phyloP scores from a whole-genome alignment of 2,113 vertebrate genomes.

The Alethe castanea region DNA sequence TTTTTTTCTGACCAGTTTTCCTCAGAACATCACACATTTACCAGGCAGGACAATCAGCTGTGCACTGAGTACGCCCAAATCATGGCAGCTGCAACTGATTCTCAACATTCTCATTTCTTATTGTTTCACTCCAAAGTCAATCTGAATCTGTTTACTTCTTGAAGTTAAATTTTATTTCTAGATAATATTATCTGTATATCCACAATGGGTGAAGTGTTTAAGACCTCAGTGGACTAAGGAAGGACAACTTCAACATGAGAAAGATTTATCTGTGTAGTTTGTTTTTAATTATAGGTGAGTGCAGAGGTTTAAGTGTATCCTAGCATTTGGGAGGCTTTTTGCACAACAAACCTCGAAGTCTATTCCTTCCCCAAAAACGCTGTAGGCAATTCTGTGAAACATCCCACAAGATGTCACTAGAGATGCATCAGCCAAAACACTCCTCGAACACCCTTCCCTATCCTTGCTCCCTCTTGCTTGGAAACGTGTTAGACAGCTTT shows the following conservation, averaged over 20 bases:
- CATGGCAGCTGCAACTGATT: background rate
- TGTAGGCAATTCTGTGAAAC: background rate
- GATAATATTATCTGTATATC: background rate
- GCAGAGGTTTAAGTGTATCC: background rate
- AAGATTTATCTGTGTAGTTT: background rate
- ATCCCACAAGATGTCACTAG: conserved; percentile 46
- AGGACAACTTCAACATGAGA: background rate
- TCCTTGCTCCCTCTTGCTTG: background rate
- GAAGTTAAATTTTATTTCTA: background rate
- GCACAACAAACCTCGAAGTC: background rate
- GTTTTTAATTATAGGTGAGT: background rate
- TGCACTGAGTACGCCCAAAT: background rate
- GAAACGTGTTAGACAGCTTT: background rate
- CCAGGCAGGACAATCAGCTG: background rate
- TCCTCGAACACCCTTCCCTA: background rate
- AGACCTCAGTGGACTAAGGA: background rate
- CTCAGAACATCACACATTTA: background rate
- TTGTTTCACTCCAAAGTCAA: background rate
- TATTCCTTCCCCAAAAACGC: background rate
- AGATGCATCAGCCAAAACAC: background rate
- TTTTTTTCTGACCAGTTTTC: background rate
- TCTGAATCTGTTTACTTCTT: background rate
- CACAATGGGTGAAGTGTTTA: background rate
- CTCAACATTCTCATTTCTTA: background rate
- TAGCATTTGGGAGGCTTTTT: background rate